phyloP scores from a whole-genome alignment of 2,888 invertebrate genomes.

The Noctuana brunneofusca region DNA sequence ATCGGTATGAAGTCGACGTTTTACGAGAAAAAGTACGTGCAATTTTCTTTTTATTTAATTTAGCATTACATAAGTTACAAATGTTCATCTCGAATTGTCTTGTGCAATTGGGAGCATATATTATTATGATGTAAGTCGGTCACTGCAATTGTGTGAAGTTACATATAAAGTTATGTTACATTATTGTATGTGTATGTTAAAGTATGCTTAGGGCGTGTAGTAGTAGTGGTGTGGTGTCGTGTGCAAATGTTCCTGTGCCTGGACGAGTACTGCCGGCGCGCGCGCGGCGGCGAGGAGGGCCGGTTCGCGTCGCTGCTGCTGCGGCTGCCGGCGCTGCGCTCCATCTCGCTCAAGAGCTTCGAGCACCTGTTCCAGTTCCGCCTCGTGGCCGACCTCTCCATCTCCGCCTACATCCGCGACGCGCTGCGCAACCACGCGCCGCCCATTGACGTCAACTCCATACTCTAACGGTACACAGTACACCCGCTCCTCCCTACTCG shows the following conservation, averaged over 20 bases:
- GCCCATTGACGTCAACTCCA: constrained; percentile 63
- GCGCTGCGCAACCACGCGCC: constrained; percentile 87
- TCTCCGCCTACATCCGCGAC: constrained; percentile 92
- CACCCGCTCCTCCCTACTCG: neutral
- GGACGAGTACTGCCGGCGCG: constrained; percentile 95
- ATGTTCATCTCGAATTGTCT: too few relatives aligned
- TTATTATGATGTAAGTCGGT: too few relatives aligned
- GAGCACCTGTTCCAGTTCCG: constrained; percentile 98
- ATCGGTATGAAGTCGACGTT: too few relatives aligned
- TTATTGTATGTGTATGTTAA: too few relatives aligned
- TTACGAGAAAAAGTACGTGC: too few relatives aligned
- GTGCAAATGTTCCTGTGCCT: constrained; percentile 91
- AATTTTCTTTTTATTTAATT: too few relatives aligned
- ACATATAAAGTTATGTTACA: too few relatives aligned
- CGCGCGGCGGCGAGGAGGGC: constrained; percentile 95
- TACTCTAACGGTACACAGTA: constrained; percentile 56
- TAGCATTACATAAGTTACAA: too few relatives aligned
- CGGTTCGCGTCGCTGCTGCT: constrained; percentile 97
- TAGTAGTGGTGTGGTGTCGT: too few relatives aligned
- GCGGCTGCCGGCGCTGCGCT: constrained; percentile 93
- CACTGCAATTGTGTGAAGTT: too few relatives aligned
- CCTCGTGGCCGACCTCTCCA: constrained; percentile 92
- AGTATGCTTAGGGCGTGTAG: neutral
- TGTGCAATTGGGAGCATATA: too few relatives aligned
- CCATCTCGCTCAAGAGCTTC: constrained; percentile 95